Conservation (phyloP, 92 coral and sea anemone species). For the Diadumene lineata region DNA sequence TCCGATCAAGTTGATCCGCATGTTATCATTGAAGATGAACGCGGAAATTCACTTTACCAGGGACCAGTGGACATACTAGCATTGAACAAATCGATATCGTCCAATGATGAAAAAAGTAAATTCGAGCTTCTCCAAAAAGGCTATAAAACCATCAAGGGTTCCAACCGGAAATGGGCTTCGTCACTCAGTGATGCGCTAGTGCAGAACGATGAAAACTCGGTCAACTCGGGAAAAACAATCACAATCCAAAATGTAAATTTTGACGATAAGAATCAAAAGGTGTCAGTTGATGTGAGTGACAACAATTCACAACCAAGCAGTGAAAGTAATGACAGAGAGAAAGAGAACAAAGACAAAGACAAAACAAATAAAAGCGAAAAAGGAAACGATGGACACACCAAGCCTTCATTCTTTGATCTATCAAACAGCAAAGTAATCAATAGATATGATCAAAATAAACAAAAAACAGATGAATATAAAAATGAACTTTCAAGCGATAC, state of each 20-base stretch:
- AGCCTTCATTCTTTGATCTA: conserved; percentile 14
- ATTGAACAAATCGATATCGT: conserved; percentile 29
- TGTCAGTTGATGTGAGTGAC: conserved; percentile 7
- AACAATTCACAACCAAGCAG: conserved; percentile 2
- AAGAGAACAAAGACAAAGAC: neutral
- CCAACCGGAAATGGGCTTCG: conserved; percentile 2
- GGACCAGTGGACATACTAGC: conserved; percentile 41
- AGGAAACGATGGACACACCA: neutral
- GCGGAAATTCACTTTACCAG: conserved; percentile 32
- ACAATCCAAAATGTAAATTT: neutral
- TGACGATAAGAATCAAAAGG: conserved; percentile 7
- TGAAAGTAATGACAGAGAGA: no score
- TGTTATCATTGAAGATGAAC: conserved; percentile 44
- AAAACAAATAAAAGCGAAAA: neutral
- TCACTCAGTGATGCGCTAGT: neutral
- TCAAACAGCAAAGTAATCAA: conserved; percentile 21
- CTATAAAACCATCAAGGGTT: conserved; percentile 27
- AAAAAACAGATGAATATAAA: neutral
- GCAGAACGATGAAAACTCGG: neutral
- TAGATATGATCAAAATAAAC: conserved; percentile 5
- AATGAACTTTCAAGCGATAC: neutral
- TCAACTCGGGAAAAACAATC: neutral
- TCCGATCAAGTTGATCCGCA: conserved; percentile 8
- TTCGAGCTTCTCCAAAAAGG: conserved; percentile 20
- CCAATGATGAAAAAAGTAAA: conserved; percentile 9